These are phyloP conservation scores for Chrysogorgia sp. DNA, from an alignment of 92 coral and sea anemone genomes.

Conservation along the genomic window DNA sequence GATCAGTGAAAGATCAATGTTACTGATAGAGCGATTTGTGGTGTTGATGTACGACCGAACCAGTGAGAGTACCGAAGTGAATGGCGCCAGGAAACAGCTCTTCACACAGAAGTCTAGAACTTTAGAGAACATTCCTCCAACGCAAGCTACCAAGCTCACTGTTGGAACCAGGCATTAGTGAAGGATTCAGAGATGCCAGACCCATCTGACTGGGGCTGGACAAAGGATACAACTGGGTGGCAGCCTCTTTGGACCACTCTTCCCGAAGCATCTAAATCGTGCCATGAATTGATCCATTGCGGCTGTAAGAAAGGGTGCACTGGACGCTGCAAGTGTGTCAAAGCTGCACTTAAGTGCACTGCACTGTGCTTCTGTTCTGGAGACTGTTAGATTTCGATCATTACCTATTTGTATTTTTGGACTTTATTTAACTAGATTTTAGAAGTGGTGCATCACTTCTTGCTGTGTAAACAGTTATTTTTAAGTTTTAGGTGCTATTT, in stretches of 20 bases:
- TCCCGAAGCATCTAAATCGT: constrained; percentile 46
- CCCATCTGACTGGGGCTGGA: constrained; percentile 49
- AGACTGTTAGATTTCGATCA: constrained; percentile 30
- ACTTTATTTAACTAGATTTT: too few relatives aligned
- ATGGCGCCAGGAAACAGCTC: constrained; percentile 35
- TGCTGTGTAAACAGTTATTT: constrained; percentile 6
- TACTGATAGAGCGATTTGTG: constrained; percentile 43
- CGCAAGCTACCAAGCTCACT: constrained; percentile 31
- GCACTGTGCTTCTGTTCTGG: constrained; percentile 58
- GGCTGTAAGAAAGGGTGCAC: too few relatives aligned
- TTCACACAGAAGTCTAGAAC: constrained; percentile 45
- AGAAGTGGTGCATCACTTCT: neutral
- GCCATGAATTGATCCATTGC: constrained; percentile 51
- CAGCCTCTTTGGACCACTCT: constrained; percentile 59
- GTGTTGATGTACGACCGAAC: constrained; percentile 52
- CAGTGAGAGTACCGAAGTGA: constrained; percentile 26
- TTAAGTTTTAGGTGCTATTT: neutral
- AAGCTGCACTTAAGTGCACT: constrained; percentile 42
- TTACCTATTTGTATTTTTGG: too few relatives aligned
- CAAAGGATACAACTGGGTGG: constrained; percentile 45
- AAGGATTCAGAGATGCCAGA: constrained; percentile 33
- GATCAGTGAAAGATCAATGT: constrained; percentile 27
- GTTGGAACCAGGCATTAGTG: constrained; percentile 37
- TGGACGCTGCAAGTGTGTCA: constrained; percentile 57
- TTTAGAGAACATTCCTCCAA: too few relatives aligned